Evolutionary conservation across 2,113 vertebrate species (phyloP).

Genomic region (Chunga burmeisteri): DNA sequence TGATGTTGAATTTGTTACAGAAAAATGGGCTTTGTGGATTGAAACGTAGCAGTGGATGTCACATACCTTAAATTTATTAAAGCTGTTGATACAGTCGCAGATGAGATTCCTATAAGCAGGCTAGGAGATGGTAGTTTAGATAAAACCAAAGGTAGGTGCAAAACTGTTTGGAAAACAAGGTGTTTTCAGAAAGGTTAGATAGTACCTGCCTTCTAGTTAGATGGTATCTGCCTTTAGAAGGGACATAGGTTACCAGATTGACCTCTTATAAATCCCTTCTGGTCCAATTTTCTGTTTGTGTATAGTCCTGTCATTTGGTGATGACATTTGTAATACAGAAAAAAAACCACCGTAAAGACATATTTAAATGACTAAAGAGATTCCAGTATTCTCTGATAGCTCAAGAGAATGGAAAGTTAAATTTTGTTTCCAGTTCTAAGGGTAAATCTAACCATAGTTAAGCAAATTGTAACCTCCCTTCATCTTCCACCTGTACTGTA

Average conservation of each 20-base stretch:
- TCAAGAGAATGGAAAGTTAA: neutral
- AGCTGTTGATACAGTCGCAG: neutral
- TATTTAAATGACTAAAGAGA: neutral
- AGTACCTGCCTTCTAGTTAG: neutral
- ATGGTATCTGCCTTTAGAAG: slow-evolving; percentile 5
- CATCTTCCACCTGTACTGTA: neutral
- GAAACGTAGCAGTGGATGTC: neutral
- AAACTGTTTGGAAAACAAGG: neutral
- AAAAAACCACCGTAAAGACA: neutral
- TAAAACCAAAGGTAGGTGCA: neutral
- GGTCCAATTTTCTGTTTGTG: neutral
- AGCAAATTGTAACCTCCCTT: neutral
- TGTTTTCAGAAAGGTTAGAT: slow-evolving; percentile 46
- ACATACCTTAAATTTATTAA: neutral
- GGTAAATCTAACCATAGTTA: neutral
- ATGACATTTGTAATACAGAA: neutral
- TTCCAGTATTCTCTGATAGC: neutral
- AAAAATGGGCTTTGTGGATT: neutral
- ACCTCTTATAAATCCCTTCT: slow-evolving; percentile 17
- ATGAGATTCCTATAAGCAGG: neutral
- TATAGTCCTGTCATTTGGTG: neutral
- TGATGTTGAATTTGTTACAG: neutral
- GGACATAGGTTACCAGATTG: neutral
- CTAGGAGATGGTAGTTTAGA: neutral
- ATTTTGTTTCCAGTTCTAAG: neutral